A percentile compares a stretch with the other conserved stretches of the same genome.
Evolutionary conservation across 1,140 invertebrate genomes (phyloP).

Genomic region (Luehdorfia chinensis): DNA sequence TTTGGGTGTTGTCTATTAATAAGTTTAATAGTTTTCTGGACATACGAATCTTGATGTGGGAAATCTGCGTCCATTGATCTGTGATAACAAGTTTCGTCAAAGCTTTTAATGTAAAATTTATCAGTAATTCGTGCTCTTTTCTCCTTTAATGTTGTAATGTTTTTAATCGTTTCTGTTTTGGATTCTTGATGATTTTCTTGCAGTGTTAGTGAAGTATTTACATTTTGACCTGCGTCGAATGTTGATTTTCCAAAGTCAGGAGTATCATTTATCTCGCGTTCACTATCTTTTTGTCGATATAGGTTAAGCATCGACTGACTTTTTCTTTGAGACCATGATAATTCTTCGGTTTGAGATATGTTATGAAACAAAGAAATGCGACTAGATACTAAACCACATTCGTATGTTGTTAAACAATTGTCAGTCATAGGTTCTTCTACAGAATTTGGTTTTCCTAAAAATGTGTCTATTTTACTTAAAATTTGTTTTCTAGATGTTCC

Average conservation of each 20-base stretch:
- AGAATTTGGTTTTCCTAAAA: conserved; percentile 46
- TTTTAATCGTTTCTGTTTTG: not conserved
- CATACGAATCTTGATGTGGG: conserved; percentile 18
- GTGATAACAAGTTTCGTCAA: conserved; percentile 28
- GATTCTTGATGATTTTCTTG: not conserved
- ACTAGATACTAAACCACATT: conserved; percentile 68
- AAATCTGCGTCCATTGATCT: conserved; percentile 15
- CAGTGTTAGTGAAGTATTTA: not conserved
- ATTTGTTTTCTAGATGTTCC: conserved; percentile 66
- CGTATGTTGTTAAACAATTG: conserved; percentile 33
- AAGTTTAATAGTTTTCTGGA: conserved; percentile 13
- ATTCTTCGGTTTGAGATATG: conserved; percentile 53
- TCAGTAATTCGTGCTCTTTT: conserved; percentile 27
- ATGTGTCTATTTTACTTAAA: conserved; percentile 67
- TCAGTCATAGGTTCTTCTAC: conserved; percentile 30
- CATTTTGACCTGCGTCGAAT: not conserved
- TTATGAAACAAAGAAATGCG: conserved; percentile 65
- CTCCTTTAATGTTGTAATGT: conserved; percentile 22
- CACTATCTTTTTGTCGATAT: conserved; percentile 32
- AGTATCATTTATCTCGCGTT: conserved; percentile 4
- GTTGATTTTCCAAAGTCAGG: conserved; percentile 1
- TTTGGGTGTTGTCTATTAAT: conserved; percentile 10
- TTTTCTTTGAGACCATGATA: conserved; percentile 40
- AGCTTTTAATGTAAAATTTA: conserved; percentile 25
- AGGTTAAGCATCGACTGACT: conserved; percentile 51